These are phyloP conservation scores for Erpetoichthys calabaricus DNA, from an alignment of 2,797 vertebrate species.

Conservation along the genomic window DNA sequence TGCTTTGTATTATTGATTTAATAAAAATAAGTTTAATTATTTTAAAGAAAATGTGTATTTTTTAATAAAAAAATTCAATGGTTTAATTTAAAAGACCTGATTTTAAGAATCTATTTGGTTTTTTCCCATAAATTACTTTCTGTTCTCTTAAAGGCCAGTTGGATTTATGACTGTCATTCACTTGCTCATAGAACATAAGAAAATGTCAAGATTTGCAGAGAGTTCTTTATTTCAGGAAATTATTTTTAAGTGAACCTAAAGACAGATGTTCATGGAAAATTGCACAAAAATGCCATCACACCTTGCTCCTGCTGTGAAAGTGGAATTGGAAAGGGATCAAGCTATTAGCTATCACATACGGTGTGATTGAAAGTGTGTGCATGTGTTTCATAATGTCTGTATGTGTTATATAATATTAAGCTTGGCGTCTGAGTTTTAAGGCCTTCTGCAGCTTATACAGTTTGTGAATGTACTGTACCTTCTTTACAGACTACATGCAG, in stretches of 20 bases:
- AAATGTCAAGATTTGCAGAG: slow-evolving; percentile 46
- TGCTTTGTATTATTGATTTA: too few relatives aligned
- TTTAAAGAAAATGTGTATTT: slow-evolving; percentile 22
- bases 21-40: too few relatives aligned
- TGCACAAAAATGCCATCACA: slow-evolving; percentile 51
- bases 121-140: slow-evolving; percentile 43
- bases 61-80: slow-evolving; percentile 23
- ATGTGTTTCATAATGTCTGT: slow-evolving; percentile 37
- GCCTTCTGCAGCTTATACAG: too few relatives aligned
- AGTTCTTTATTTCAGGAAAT: slow-evolving; percentile 43
- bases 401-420: slow-evolving; percentile 38
- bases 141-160: slow-evolving; percentile 35
- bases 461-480: too few relatives aligned
- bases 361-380: slow-evolving; percentile 32
- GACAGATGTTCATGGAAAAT: slow-evolving; percentile 55
- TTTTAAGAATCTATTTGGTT: slow-evolving; percentile 31
- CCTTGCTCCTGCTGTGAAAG: slow-evolving; percentile 57
- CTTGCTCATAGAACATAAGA: slow-evolving; percentile 53
- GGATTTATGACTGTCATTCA: slow-evolving; percentile 52
- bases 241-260: slow-evolving; percentile 51
- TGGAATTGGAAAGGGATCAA: slow-evolving; percentile 58
- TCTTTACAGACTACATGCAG: too few relatives aligned
- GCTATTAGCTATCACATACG: slow-evolving; percentile 55
- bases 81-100: neutral
- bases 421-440: too few relatives aligned